phyloP scores from a whole-genome alignment of 2,888 invertebrate species.

The Orchesellides sinensis region DNA sequence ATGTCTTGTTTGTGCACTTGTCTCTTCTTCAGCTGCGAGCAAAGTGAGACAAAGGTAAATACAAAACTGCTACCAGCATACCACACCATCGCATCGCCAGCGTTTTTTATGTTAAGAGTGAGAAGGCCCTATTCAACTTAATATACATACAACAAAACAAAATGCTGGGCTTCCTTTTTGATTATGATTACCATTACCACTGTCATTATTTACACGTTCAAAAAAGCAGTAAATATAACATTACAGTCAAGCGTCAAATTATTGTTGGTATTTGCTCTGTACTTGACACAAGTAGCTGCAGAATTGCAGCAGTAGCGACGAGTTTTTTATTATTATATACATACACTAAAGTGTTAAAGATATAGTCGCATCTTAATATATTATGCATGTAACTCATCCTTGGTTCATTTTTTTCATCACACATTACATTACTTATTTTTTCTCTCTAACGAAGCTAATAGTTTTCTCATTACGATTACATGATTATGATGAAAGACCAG shows the following conservation, averaged over 20 bases:
- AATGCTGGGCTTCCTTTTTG: slow-evolving; percentile 19
- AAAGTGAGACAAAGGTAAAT: background rate
- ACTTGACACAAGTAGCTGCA: background rate
- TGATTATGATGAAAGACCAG: slow-evolving; percentile 70
- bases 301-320: background rate
- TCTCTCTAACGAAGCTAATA: slow-evolving; percentile 51
- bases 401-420: slow-evolving; percentile 16
- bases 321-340: no score
- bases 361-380: no score
- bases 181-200: slow-evolving; percentile 37
- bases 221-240: slow-evolving; percentile 1
- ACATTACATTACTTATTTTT: slow-evolving; percentile 17
- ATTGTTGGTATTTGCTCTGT: slow-evolving; percentile 24
- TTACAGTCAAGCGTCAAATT: slow-evolving; percentile 34
- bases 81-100: background rate
- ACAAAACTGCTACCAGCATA: background rate
- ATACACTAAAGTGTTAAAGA: no score
- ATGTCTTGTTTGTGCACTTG: no score
- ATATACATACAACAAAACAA: slow-evolving; percentile 15
- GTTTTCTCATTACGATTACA: slow-evolving; percentile 64
- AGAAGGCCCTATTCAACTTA: background rate
- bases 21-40: background rate
- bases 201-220: slow-evolving; percentile 54
- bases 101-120: no score
- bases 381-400: slow-evolving; percentile 12